phyloP scores from a whole-genome alignment of 2,113 vertebrate genomes.

The Antechinus stuartii region DNA sequence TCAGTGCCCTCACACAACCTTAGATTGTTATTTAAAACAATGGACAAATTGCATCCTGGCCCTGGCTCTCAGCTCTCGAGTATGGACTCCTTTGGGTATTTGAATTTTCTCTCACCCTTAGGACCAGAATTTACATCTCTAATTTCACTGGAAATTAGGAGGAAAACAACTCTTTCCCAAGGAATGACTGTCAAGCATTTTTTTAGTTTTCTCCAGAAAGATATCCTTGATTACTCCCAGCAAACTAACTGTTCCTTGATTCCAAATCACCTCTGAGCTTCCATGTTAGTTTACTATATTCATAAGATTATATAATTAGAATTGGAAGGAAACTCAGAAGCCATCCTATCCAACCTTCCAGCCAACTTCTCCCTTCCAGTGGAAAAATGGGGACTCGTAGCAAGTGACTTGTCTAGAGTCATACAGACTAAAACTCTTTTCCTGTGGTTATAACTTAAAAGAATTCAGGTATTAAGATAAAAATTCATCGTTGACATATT shows the following conservation, averaged over 20 bases:
- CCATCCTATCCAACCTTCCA: background rate
- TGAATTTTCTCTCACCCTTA: constrained; percentile 43
- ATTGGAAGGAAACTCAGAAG: background rate
- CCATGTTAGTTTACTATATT: background rate
- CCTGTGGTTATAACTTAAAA: too few species aligned
- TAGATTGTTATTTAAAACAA: background rate
- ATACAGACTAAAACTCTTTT: background rate
- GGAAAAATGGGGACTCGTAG: background rate
- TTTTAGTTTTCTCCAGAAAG: background rate
- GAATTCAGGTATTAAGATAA: too few species aligned
- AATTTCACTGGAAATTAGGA: constrained; percentile 18
- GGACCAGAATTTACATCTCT: constrained; percentile 32
- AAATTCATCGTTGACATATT: too few species aligned
- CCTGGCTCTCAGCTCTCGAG: constrained; percentile 1
- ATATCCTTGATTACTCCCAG: background rate
- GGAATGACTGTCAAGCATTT: background rate
- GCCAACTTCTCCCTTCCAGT: background rate
- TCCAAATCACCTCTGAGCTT: background rate
- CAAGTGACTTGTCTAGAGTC: background rate
- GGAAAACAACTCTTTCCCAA: background rate
- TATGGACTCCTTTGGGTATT: background rate
- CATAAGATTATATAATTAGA: background rate
- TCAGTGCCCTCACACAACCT: fast-evolving
- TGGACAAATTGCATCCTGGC: background rate
- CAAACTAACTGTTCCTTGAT: background rate